Evolutionary conservation across 2,888 invertebrate genomes (phyloP).

Genomic region (Phrixothrix hirtus): DNA sequence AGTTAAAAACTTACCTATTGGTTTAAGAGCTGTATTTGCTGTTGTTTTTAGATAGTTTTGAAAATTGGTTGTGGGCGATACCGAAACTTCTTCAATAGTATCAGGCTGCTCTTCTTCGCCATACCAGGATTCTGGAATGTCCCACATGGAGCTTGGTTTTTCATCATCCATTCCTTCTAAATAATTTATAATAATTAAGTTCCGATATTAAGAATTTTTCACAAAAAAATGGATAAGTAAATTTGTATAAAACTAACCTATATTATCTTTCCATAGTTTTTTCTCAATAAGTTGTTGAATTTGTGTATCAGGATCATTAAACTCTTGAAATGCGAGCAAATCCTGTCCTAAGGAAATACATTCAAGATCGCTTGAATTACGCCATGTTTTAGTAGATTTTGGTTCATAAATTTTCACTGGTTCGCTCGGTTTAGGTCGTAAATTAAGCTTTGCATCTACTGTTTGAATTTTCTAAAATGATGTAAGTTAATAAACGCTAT

Average conservation of each 20-base stretch:
- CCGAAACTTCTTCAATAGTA: not conserved
- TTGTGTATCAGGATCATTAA: slow-evolving; percentile 48
- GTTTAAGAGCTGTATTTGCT: slow-evolving; percentile 18
- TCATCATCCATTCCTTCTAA: slow-evolving; percentile 32
- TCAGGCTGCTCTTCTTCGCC: slow-evolving; percentile 15
- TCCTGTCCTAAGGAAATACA: slow-evolving; percentile 67
- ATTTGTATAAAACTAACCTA: no score
- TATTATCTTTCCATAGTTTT: slow-evolving; percentile 38
- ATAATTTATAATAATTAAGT: no score
- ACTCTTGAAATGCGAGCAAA: slow-evolving; percentile 60
- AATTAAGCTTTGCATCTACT: not conserved
- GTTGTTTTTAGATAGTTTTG: slow-evolving; percentile 25
- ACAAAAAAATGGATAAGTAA: no score
- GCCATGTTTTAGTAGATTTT: slow-evolving; percentile 60
- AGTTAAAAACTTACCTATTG: slow-evolving; percentile 19
- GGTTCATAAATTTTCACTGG: slow-evolving; percentile 58
- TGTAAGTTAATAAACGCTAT: no score
- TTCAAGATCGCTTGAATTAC: slow-evolving; percentile 63
- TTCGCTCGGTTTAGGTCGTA: slow-evolving; percentile 42
- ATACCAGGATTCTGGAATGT: slow-evolving; percentile 19
- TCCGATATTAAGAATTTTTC: no score
- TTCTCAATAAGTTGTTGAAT: slow-evolving; percentile 36
- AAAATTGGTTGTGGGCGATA: slow-evolving; percentile 12
- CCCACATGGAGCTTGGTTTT: slow-evolving; percentile 30
- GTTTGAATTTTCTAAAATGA: no score